Base-by-base conservation (phyloP, 2,888 invertebrate species). In the Bombyx huttoni region DNA sequence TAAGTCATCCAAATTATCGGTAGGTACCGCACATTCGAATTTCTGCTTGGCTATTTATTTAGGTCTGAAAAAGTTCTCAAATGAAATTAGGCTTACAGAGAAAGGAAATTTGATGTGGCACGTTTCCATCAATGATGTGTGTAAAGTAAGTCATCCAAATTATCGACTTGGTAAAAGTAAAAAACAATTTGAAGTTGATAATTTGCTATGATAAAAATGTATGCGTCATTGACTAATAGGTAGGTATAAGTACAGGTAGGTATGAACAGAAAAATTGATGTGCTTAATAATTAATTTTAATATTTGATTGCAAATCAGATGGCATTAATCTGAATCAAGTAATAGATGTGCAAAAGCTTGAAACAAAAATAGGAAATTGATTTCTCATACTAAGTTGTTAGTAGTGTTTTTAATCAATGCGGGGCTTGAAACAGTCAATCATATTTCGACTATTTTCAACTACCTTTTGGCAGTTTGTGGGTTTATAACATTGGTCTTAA, bases 51-150 rank as follows among this genome's bases (percentile, higher is more conserved):
- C n/a, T n/a, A n/a, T n/a, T n/a, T n/a, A n/a, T n/a, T n/a, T n/a
- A 35, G 7, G 35, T 35, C 9, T 9, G 35, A 35, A 35, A 40
- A 40, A 40, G 40, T 40, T 35, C 35, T 35, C 5, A 12, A 40
- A 12, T 40, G 12, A 40, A 40, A 10, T 40, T 8, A 40, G 7
- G 40, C 12, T 40, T 12, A 10, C 40, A 40, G 40, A 40, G 40
- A 40, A 40, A 40, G 40, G 40, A 40, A 40, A 40, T 40, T 12
- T 10, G 8, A 62, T 57, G 55, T 58, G 58, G 55, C 53, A 54
- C 56, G 55, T 54, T 55, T 58, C 54, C 53, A 52, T 59, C 51
- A 49, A 57, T 53, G 54, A 50, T 45, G 46, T 50, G 46, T 51
- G 54, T 24, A 24, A 24, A 24, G n/a, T n/a, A 9, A 35, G 35